Evolutionary conservation across 2,888 invertebrate species (phyloP).

Genomic region (Magallana nippona): DNA sequence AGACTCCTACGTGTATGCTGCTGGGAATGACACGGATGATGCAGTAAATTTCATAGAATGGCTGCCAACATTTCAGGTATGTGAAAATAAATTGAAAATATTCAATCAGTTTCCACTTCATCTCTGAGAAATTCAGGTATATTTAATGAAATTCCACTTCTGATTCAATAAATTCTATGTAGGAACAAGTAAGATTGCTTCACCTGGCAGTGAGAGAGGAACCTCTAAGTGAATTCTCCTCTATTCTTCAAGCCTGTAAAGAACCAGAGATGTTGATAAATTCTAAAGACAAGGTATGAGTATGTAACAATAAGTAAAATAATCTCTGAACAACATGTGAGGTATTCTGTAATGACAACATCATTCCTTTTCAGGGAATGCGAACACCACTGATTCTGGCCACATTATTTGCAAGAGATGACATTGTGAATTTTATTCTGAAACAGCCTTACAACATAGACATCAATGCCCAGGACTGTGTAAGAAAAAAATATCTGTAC

Average conservation of each 20-base stretch:
- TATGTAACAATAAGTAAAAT: neutral
- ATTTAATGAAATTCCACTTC: no score
- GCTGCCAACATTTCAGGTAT: slow-evolving; percentile 69
- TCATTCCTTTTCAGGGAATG: slow-evolving; percentile 62
- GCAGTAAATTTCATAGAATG: slow-evolving; percentile 65
- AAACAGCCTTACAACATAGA: slow-evolving; percentile 57
- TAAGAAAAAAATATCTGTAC: slow-evolving; percentile 55
- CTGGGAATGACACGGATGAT: slow-evolving; percentile 74
- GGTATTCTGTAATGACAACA: neutral
- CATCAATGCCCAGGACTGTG: slow-evolving; percentile 65
- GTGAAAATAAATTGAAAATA: neutral
- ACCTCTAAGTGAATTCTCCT: slow-evolving; percentile 51
- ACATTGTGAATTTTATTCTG: slow-evolving; percentile 62
- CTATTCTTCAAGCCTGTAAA: slow-evolving; percentile 54
- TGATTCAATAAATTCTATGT: neutral
- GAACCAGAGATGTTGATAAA: slow-evolving; percentile 63
- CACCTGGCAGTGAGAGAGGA: slow-evolving; percentile 53
- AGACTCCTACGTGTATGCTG: slow-evolving; percentile 74
- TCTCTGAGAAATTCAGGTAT: neutral
- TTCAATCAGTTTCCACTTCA: neutral
- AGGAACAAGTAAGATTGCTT: slow-evolving; percentile 52
- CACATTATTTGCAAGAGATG: slow-evolving; percentile 62
- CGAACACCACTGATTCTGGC: slow-evolving; percentile 67
- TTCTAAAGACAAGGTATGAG: slow-evolving; percentile 67
- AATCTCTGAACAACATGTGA: neutral